Evolutionary conservation across 2,888 invertebrate genomes (phyloP), one percentile per base, ranked within the genome.

Genomic region (Scrobipalpa costella): DNA sequence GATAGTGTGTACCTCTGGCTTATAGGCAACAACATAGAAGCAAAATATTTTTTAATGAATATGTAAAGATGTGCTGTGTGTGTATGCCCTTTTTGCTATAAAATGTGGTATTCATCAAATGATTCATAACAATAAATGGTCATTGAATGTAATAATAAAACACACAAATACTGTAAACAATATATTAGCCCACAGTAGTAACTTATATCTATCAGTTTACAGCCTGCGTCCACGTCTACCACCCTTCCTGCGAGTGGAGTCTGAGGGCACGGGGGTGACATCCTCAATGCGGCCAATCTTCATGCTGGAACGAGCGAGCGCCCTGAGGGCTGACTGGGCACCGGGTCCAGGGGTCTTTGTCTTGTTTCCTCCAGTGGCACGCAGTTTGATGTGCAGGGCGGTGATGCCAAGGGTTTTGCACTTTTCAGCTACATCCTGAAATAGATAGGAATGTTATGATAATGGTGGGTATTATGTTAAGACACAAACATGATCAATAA

Each of bases 281-380:
- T 99, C 99, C 92, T 98, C 99, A 85, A 99, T 99, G 79, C 99
- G 96, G 61, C 99, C 99, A 88, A 99, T 99, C 92, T 99, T 99
- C 98, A 99, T 99, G 78, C 97, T 98, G 66, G 99, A 98, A 89
- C 99, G 97, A 74, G 99, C 99, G 74, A 99, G 93, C 76, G 99
- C 99, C 77, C 99, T 94, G 62, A 99, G 94, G 57, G 99, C 99
- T 65, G 99, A 99, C 91, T 97, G 98, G 49, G 99, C 99, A 70
- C 99, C 99, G 19, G 99, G 99, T 83, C 99, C 99, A 60, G 99
- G 99, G 7, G 98, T 99, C 90, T 99, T 99, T 15, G 98, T 98
- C 86, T 98, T 98, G 92, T 98, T 99, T 68, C 99, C 99, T 77
- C 99, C 99, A 65, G 99, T 99, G 40, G 99, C 99, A 81, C 99